Percentiles rank a stretch among this genome's conserved stretches.
Evolutionary conservation across 2,888 invertebrate genomes (phyloP).

Genomic region (Cylloceria caligata): DNA sequence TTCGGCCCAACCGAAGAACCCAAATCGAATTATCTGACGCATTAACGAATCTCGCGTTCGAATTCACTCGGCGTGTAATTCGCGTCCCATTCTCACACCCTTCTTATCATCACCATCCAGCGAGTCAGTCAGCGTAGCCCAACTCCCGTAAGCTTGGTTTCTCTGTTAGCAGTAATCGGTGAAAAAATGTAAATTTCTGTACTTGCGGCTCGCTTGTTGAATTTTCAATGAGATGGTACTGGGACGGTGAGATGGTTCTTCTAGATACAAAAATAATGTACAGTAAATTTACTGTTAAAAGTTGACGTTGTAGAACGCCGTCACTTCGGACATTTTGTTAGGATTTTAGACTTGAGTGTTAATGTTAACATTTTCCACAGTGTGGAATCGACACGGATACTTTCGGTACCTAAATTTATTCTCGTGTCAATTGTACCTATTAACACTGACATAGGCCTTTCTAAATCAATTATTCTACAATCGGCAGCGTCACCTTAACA

Average conservation of each 20-base stretch:
- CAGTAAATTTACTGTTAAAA: no score
- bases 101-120: slow-evolving; percentile 33
- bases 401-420: no score
- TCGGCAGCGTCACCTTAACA: no score
- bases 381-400: no score
- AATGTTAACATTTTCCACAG: no score
- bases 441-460: no score
- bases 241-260: background rate
- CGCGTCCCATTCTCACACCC: slow-evolving; percentile 7
- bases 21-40: slow-evolving; percentile 66
- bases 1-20: slow-evolving; percentile 48
- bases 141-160: slow-evolving; percentile 21
- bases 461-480: no score
- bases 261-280: no score
- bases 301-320: no score
- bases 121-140: background rate
- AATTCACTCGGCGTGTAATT: slow-evolving; percentile 60
- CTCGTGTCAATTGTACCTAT: no score
- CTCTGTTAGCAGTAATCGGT: background rate
- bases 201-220: background rate
- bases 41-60: slow-evolving; percentile 63
- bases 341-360: no score
- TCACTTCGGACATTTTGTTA: no score
- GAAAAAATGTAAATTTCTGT: background rate
- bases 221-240: background rate